A percentile compares a stretch with the other conserved stretches of the same genome.
These are phyloP conservation scores for Salvelinus alpinus DNA, from an alignment of 2,113 vertebrate genomes.

Conservation along the genomic window DNA sequence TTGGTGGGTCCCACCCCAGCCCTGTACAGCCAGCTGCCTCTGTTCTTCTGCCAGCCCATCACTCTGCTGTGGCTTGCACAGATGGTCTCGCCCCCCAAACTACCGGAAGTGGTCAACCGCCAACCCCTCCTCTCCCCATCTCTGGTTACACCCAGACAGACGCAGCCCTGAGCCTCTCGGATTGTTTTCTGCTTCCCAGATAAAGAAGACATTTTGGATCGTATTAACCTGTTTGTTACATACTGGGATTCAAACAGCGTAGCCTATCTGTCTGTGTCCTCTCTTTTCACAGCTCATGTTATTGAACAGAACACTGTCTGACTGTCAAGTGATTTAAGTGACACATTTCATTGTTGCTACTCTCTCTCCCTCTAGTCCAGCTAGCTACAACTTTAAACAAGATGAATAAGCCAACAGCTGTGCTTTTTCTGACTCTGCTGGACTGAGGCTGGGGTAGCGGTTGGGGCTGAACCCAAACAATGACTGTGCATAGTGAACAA, in stretches of 20 bases:
- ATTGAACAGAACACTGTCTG: constrained; percentile 12
- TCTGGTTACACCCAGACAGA: no score
- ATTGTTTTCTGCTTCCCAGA: no score
- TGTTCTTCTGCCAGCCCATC: constrained; percentile 44
- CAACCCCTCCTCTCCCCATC: constrained; percentile 16
- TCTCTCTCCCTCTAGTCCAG: neutral
- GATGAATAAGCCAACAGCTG: neutral
- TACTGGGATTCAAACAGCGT: neutral
- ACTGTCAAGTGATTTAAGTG: no score
- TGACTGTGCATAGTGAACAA: neutral
- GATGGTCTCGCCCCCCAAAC: constrained; percentile 36
- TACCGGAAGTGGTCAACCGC: constrained; percentile 42
- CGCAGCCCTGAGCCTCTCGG: no score
- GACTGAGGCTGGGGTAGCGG: neutral
- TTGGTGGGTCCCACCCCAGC: constrained; percentile 32
- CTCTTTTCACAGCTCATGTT: neutral
- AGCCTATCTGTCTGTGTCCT: neutral
- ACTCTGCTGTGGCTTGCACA: constrained; percentile 43
- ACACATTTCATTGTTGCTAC: neutral
- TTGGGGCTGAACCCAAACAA: neutral
- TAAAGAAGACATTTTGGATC: no score
- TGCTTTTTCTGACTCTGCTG: neutral
- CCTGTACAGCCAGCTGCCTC: constrained; percentile 44
- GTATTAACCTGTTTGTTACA: no score
- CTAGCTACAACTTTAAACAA: neutral